A percentile compares a stretch with the other conserved stretches of the same genome.
phyloP scores from a whole-genome alignment of 2,113 vertebrate genomes.

The Spilogale gracilis region DNA sequence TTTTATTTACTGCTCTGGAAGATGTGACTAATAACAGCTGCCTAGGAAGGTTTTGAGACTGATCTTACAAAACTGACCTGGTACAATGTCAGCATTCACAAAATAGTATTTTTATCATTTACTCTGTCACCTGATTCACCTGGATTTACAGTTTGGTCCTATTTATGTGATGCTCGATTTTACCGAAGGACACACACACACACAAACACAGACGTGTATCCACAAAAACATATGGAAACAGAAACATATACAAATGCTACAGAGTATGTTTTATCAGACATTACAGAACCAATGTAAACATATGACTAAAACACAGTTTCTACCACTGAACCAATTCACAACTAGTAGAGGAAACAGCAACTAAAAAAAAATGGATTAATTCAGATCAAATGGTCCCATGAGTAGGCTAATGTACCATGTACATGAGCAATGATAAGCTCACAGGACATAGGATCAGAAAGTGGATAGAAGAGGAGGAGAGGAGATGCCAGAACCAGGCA shows the following conservation, averaged over 20 bases:
- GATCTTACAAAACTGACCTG: background rate
- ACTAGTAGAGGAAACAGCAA: background rate
- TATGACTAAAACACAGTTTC: background rate
- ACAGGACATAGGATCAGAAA: background rate
- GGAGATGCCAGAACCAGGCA: background rate
- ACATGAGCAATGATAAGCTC: background rate
- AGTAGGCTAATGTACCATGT: background rate
- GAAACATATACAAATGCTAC: background rate
- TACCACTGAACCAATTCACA: background rate
- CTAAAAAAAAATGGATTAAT: background rate
- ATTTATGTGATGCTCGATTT: background rate
- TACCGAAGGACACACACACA: background rate
- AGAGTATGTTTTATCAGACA: background rate
- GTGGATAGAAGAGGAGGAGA: background rate
- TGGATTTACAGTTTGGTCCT: background rate
- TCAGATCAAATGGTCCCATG: background rate
- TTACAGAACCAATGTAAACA: background rate
- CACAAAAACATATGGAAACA: background rate
- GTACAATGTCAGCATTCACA: background rate
- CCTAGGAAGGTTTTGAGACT: background rate
- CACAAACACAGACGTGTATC: background rate
- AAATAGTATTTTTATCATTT: background rate
- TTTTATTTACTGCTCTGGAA: background rate
- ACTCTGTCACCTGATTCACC: background rate
- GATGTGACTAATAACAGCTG: background rate